Evolutionary conservation across 2,113 vertebrate genomes (phyloP).

Genomic region (Scortum barcoo): DNA sequence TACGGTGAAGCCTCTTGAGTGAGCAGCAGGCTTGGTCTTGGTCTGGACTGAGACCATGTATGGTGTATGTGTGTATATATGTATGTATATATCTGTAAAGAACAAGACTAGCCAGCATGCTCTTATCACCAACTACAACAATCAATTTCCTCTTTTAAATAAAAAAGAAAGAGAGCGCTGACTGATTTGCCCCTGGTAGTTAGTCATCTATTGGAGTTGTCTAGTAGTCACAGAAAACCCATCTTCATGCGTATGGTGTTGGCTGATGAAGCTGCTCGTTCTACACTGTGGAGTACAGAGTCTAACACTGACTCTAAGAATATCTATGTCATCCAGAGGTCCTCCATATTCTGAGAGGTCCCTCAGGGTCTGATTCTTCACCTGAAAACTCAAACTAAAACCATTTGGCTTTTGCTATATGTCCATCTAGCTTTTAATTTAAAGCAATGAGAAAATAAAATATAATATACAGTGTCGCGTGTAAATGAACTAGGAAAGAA

Average conservation of each 20-base stretch:
- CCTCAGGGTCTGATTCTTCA: constrained; percentile 20
- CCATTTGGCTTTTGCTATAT: constrained; percentile 59
- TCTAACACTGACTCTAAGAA: constrained; percentile 42
- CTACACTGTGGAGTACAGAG: constrained; percentile 31
- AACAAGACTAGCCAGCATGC: constrained; percentile 48
- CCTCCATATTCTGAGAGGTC: constrained; percentile 9
- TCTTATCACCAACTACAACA: constrained; percentile 47
- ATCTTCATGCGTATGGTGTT: constrained; percentile 18
- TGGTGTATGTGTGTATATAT: neutral
- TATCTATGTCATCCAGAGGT: constrained; percentile 13
- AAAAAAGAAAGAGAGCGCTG: constrained; percentile 46
- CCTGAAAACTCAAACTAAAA: constrained; percentile 44
- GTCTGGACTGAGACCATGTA: constrained; percentile 31
- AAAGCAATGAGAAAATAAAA: constrained; percentile 60
- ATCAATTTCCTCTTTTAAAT: constrained; percentile 31
- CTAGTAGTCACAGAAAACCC: constrained; percentile 13
- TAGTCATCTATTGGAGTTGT: constrained; percentile 20
- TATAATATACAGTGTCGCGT: constrained; percentile 58
- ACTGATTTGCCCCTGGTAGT: constrained; percentile 14
- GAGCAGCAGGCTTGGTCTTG: constrained; percentile 63
- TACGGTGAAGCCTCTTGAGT: constrained; percentile 51
- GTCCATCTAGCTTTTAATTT: constrained; percentile 71
- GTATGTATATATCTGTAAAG: constrained; percentile 9
- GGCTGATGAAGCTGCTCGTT: constrained; percentile 45
- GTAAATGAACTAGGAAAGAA: constrained; percentile 49